phyloP scores from a whole-genome alignment of 2,113 vertebrate genomes.

The Rhinopomastus cyanomelas region DNA sequence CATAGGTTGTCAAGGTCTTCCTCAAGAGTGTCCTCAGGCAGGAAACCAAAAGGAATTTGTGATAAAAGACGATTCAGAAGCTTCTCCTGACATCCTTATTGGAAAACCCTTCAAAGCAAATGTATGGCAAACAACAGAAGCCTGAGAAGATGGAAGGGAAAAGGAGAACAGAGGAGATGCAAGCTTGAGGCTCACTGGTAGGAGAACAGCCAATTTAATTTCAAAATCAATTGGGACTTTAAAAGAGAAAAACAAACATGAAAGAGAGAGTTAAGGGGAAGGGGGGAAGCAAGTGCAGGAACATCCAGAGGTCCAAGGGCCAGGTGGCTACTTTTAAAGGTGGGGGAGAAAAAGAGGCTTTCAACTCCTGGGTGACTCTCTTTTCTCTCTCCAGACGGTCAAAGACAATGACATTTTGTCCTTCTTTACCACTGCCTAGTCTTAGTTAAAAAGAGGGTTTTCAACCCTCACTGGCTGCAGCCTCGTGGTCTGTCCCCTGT shows the following conservation, averaged over 20 bases:
- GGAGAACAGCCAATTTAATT: neutral
- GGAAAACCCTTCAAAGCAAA: conserved; percentile 37
- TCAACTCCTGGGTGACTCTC: neutral
- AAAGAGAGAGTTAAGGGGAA: neutral
- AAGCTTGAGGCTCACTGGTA: neutral
- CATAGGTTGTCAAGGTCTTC: neutral
- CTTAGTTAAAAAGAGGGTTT: neutral
- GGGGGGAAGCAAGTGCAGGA: neutral
- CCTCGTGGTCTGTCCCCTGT: neutral
- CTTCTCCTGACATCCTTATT: neutral
- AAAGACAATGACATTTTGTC: neutral
- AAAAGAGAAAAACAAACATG: neutral
- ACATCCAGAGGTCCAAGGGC: neutral
- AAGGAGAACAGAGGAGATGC: neutral
- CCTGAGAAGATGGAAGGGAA: neutral
- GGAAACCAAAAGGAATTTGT: conserved; percentile 37
- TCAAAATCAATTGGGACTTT: neutral
- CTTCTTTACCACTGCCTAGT: neutral
- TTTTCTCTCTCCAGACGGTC: neutral
- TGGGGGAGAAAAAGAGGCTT: neutral
- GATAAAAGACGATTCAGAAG: conserved; percentile 29
- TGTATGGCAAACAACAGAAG: neutral
- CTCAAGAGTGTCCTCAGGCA: neutral
- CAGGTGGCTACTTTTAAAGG: neutral
- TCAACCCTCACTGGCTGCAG: neutral